phyloP scores from a whole-genome alignment of 53 echinoderm and acorn worm genomes.

The Echinarachnius parma region DNA sequence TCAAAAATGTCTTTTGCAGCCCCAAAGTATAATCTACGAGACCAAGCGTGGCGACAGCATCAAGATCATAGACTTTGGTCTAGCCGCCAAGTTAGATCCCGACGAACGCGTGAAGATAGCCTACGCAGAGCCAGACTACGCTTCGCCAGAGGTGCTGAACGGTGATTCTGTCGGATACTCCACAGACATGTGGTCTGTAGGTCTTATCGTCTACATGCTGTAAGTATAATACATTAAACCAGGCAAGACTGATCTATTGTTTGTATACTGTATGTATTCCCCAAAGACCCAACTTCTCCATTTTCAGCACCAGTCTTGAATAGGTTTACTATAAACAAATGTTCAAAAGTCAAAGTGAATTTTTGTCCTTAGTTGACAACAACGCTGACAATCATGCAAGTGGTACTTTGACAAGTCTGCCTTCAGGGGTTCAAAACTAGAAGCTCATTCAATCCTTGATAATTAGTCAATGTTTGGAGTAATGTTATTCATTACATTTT shows the following conservation, averaged over 20 bases:
- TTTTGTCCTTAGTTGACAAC: too few species aligned
- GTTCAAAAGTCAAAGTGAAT: too few species aligned
- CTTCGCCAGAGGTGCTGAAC: slow-evolving; percentile 78
- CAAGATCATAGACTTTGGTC: slow-evolving; percentile 91
- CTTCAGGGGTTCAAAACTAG: too few species aligned
- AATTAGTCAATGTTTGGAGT: too few species aligned
- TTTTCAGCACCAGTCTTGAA: too few species aligned
- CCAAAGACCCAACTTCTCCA: too few species aligned
- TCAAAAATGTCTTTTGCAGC: slow-evolving; percentile 44
- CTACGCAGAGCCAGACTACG: slow-evolving; percentile 73
- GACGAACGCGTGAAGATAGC: slow-evolving; percentile 95
- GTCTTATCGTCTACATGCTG: slow-evolving; percentile 98
- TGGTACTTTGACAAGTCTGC: slow-evolving; percentile 91
- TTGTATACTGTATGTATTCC: too few species aligned
- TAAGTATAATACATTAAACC: too few species aligned
- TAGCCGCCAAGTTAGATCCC: slow-evolving; percentile 91
- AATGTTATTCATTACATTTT: too few species aligned
- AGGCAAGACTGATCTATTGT: too few species aligned
- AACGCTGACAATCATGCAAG: slow-evolving; percentile 68
- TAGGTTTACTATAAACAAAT: too few species aligned
- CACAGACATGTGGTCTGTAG: slow-evolving; percentile 98
- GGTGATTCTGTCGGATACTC: slow-evolving; percentile 77
- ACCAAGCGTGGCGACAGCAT: slow-evolving; percentile 76
- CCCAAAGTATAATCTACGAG: slow-evolving; percentile 89
- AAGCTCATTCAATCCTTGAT: too few species aligned